Evolutionary conservation across 2,113 vertebrate species (phyloP), one percentile per base, ranked within the genome.

Genomic region (Dasyornis broadbenti): DNA sequence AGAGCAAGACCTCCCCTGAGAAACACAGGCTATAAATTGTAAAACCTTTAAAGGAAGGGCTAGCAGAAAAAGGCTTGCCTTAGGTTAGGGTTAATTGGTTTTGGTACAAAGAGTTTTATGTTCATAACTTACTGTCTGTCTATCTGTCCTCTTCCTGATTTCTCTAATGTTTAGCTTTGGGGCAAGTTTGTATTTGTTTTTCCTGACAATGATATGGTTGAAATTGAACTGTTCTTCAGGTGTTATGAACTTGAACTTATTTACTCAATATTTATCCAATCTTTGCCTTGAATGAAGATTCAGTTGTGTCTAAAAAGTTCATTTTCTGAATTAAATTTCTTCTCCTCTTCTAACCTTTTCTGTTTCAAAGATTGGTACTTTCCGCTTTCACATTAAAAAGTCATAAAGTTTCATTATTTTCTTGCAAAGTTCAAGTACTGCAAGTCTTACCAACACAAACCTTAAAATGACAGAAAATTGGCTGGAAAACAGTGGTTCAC

Each of bases 91-190:
- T 98, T 98, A 98, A 97, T 97, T 97, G 94, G 97, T 95, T 97
- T 95, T 84, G 93, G 95, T 97, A 98, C 97, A 98, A 97, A 97
- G 97, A 97, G 96, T 97, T 97, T 97, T 97, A 97, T 96, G 95
- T 97, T 97, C 96, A 94, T 97, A 97, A 97, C 97, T 97, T 97
- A 97, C 98, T 97, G 97, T 98, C 97, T 97, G 97, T 97, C 97
- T 97, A 94, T 97, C 97, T 95, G 90, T 91, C 92, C 91, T 97
- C 94, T 97, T 97, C 92, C 96, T 96, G 95, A 95, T 97, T 96
- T 97, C 97, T 95, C 70, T 86, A 77, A 97, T 94, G 94, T 95
- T 96, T 97, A 90, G 94, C 97, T 97, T 63, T 47, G 39, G 89
- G 96, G 91, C 78, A 96, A 96, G 94, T 97, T 95, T 90, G 78